Base-by-base conservation (phyloP, 2,797 vertebrate species). In the Mormyrops attenuatus region DNA sequence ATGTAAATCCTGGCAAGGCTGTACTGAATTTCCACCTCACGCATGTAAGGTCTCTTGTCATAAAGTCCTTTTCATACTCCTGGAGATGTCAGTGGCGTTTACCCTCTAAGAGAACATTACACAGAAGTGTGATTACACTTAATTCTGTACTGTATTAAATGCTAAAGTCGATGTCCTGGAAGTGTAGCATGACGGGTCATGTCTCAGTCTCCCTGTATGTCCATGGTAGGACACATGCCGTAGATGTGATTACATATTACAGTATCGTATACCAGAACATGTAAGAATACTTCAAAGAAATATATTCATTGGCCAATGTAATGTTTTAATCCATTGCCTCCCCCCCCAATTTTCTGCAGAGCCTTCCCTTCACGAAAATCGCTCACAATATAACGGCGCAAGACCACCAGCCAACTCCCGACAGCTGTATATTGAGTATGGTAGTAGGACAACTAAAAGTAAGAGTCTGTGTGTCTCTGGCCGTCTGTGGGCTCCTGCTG, bases 401-500 rank as follows among this genome's bases (percentile, higher is more conserved):
- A 95, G 99, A 99, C 95, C 99, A 99, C 95, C 98, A 99, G 93
- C 99, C 98, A 89, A 99, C 98, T 90, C 97, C 98, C 94, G 99
- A 99, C 95, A 96, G 96, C 95, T 98, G 97, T 95, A 99, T 99
- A 96, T 93, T 99, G 95, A 99, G 98, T 97, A 99, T 99, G 99
- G 98, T 99, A 92, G 97, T 99, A 94, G 99, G 98, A 93, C 99
- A 99, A 94, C 97, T 99, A 92, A 98, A 98, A 97, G 98, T 99
- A 97, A 97, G 95, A 92, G 34, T 3, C 17, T 88, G 9, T 66
- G 20, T 38, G 26, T 34, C 26, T 22, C 22, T 55, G 52, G 5
- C 5, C 22, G 2, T 85, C 80, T 85, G 77, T 66, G 26, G 26
- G n/a, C n/a, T n/a, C n/a, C n/a, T n/a, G n/a, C n/a, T n/a, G n/a